Conservation (phyloP, 1,140 invertebrate species). For the Daktulosphaira vitifoliae region DNA sequence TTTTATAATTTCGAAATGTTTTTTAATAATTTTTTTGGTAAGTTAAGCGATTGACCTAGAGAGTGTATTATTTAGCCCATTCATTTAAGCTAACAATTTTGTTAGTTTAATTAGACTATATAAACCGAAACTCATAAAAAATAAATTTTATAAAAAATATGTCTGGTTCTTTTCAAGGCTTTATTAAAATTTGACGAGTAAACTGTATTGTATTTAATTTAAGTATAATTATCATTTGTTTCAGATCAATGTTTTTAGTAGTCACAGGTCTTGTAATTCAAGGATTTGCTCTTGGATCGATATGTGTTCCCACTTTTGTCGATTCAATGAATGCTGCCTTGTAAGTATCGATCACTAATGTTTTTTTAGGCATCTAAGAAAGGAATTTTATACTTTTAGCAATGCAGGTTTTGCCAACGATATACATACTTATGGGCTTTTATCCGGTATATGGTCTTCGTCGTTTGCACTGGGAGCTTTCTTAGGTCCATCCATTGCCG, state of each 20-base stretch:
- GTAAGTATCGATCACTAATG: conserved; percentile 40
- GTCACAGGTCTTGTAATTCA: conserved; percentile 46
- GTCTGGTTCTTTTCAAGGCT: too few species aligned
- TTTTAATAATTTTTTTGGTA: too few species aligned
- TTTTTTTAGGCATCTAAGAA: neutral
- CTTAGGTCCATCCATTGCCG: conserved; percentile 45
- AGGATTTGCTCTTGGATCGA: conserved; percentile 46
- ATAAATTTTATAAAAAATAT: too few species aligned
- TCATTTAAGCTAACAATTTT: too few species aligned
- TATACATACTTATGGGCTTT: conserved; percentile 47
- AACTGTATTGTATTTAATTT: too few species aligned
- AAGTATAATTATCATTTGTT: neutral
- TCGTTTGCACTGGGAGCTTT: conserved; percentile 49
- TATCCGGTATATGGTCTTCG: conserved; percentile 49
- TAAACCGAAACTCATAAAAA: too few species aligned
- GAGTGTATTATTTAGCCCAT: too few species aligned
- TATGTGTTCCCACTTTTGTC: conserved; percentile 47
- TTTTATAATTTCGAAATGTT: too few species aligned
- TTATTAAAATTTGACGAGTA: too few species aligned
- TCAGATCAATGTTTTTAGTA: conserved; percentile 43
- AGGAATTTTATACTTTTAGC: conserved; percentile 36
- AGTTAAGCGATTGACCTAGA: too few species aligned
- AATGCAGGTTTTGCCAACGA: conserved; percentile 46
- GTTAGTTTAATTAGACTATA: too few species aligned
- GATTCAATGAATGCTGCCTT: conserved; percentile 45